A percentile compares a stretch with the other conserved stretches of the same genome.
Evolutionary conservation across 1,140 invertebrate species (phyloP).

Genomic region (Cryptotermes secundus): DNA sequence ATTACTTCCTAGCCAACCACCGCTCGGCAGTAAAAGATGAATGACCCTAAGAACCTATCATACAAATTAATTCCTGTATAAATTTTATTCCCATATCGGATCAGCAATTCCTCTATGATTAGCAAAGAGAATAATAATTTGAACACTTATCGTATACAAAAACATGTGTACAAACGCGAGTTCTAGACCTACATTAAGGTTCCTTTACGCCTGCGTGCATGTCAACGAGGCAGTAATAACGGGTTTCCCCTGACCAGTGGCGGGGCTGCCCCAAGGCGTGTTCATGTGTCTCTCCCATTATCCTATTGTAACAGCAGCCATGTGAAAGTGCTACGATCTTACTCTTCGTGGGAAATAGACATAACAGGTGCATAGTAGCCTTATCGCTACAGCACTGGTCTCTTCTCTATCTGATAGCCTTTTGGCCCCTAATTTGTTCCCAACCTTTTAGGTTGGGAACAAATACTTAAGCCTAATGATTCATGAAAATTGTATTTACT

Average conservation of each 20-base stretch:
- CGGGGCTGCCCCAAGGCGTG: background rate
- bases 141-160: background rate
- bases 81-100: background rate
- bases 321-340: background rate
- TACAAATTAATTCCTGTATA: background rate
- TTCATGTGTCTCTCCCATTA: background rate
- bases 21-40: too few relatives aligned
- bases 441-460: too few relatives aligned
- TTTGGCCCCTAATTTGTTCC: too few relatives aligned
- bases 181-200: background rate
- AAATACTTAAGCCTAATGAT: too few relatives aligned
- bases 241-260: background rate
- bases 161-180: background rate
- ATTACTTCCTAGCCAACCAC: too few relatives aligned
- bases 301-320: background rate
- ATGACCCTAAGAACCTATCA: too few relatives aligned
- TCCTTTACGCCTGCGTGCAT: background rate
- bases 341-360: background rate
- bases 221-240: slow-evolving; percentile 4
- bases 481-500: too few relatives aligned
- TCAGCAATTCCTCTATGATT: background rate
- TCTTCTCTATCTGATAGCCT: too few relatives aligned
- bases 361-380: too few relatives aligned
- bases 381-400: too few relatives aligned
- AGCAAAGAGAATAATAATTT: background rate